Conservation (phyloP, 2,113 vertebrate genomes). For the Sapajus apella region DNA sequence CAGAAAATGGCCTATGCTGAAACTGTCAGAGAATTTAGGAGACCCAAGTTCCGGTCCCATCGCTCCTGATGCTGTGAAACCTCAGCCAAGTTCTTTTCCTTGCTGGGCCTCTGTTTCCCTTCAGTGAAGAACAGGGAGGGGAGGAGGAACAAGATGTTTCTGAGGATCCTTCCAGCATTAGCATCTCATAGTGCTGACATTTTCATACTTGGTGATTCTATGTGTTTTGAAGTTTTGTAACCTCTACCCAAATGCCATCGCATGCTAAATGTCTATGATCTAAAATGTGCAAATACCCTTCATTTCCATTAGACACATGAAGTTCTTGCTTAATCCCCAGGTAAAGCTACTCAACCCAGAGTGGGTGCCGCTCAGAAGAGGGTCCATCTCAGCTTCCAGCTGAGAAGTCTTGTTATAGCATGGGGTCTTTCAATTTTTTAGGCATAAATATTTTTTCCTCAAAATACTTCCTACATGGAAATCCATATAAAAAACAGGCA, state of each 20-base stretch:
- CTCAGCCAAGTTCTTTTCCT: background rate
- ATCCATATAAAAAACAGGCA: background rate
- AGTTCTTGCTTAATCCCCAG: background rate
- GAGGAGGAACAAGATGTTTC: background rate
- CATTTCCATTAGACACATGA: background rate
- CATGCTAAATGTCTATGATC: background rate
- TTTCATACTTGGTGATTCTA: background rate
- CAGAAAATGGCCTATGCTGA: background rate
- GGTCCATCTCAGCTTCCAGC: background rate
- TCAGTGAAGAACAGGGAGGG: background rate
- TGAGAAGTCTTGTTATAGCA: background rate
- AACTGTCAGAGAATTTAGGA: background rate
- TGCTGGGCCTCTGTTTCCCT: conserved; percentile 19
- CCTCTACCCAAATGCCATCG: background rate
- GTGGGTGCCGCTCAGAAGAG: background rate
- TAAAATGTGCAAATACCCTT: background rate
- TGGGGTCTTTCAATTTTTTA: background rate
- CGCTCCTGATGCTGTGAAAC: background rate
- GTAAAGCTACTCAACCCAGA: background rate
- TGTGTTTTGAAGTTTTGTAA: background rate
- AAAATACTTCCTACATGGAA: background rate
- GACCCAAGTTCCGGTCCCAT: background rate
- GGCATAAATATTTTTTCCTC: background rate
- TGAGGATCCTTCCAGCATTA: background rate
- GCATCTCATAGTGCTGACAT: background rate